Percentiles rank a stretch among this genome's conserved stretches.
Evolutionary conservation across 23 tunicate species (phyloP).

Genomic region (Trididemnum nubilum): DNA sequence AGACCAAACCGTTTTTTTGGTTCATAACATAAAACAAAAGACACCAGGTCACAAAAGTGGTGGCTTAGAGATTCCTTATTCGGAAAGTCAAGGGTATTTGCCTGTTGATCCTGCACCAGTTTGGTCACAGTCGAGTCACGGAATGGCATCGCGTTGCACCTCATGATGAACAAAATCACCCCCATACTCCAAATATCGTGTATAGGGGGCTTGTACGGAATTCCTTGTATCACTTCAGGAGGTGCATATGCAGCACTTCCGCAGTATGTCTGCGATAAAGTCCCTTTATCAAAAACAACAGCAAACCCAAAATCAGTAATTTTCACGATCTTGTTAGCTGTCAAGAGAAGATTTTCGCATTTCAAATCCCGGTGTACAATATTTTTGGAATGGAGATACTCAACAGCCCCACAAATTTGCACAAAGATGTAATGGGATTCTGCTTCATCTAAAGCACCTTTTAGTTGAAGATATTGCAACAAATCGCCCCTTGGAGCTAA

Average conservation of each 20-base stretch:
- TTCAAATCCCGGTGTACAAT: conserved; percentile 73
- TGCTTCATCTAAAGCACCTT: conserved; percentile 42
- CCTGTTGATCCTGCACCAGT: conserved; percentile 49
- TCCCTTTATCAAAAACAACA: neutral
- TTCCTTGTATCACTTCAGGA: conserved; percentile 67
- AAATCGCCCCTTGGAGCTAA: conserved; percentile 63
- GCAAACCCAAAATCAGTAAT: conserved; percentile 83
- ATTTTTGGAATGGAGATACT: conserved; percentile 42
- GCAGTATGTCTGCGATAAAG: conserved; percentile 54
- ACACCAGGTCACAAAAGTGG: conserved; percentile 43
- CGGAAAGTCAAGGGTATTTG: conserved; percentile 31
- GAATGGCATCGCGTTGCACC: conserved; percentile 64
- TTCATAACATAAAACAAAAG: conserved; percentile 38
- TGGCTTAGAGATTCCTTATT: neutral
- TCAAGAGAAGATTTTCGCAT: conserved; percentile 64
- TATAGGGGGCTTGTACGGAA: conserved; percentile 48
- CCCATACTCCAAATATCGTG: conserved; percentile 81
- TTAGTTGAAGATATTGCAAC: conserved; percentile 48
- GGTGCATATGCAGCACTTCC: conserved; percentile 88
- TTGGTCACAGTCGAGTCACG: conserved; percentile 44
- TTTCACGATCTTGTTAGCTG: conserved; percentile 34
- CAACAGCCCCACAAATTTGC: conserved; percentile 51
- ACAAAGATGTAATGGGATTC: conserved; percentile 50
- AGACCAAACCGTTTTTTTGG: conserved; percentile 39
- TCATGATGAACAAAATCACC: conserved; percentile 68